Evolutionary conservation across 2,113 vertebrate genomes (phyloP).

Genomic region (Urocolius indicus): DNA sequence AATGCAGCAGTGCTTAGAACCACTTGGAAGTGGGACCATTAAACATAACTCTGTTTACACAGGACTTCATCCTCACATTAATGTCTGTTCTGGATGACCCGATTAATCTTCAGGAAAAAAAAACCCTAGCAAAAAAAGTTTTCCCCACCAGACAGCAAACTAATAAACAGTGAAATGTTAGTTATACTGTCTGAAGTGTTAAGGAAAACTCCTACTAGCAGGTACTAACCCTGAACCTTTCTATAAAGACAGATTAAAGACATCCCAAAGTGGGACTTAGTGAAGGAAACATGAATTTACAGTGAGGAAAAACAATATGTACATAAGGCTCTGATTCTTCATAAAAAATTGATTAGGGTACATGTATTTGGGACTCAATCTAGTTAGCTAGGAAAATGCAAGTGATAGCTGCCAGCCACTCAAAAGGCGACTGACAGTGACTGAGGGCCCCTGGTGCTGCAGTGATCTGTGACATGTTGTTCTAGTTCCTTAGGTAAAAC

Average conservation of each 20-base stretch:
- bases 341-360: neutral
- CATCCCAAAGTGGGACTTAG: neutral
- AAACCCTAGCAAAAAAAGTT: neutral
- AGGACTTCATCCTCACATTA: neutral
- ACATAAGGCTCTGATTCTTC: neutral
- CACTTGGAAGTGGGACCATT: neutral
- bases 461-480: neutral
- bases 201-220: neutral
- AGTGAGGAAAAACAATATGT: neutral
- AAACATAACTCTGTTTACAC: neutral
- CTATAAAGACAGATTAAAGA: neutral
- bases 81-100: neutral
- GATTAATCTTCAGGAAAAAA: neutral
- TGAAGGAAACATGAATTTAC: neutral
- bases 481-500: neutral
- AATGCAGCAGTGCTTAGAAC: neutral
- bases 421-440: neutral
- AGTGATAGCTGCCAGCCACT: neutral
- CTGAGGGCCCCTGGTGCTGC: neutral
- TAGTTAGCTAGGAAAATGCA: neutral
- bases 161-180: neutral
- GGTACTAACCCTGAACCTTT: neutral
- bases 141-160: neutral
- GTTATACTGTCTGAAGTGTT: neutral
- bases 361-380: neutral